Base-by-base conservation (phyloP, 2,797 vertebrate species). In the Peromyscus aztecus region DNA sequence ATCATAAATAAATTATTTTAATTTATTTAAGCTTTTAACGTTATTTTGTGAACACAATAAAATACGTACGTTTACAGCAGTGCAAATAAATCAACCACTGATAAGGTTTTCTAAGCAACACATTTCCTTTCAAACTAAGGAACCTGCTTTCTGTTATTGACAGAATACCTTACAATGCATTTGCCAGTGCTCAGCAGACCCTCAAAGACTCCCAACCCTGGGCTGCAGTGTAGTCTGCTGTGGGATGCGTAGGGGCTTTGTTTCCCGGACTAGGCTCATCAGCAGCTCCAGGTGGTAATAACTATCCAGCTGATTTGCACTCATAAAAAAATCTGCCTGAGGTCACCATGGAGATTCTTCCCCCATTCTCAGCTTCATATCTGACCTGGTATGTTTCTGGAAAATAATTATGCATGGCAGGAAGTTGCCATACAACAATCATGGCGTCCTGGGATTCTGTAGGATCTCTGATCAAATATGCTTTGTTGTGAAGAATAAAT, bases 271-370 rank as follows among this genome's bases (percentile, higher is more conserved):
- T 78, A 97, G 96, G 90, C 97, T 97, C 97, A 96, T 97, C 97
- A 98, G 96, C 91, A 94, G 94, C 0, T 82, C 95, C 97, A 98
- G 97, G 97, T 97, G 97, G 97, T 98, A 88, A 95, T 98, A 97
- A 97, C 98, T 95, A 97, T 81, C 97, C 94, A 92, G 94, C 96
- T 97, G 98, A 98, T 97, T 94, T 83, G 2, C 94, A 92, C 90
- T 31, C 94, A 89, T 89, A 97, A 46, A 73, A 88, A 96, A 95
- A 94, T 82, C 96, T 95, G 94, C 94, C 92, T 92, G 31, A 96
- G 96, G 95, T 97, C 96, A 96, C 97, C 71, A 90, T 34, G 97
- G 98, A 97, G 84, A 86, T 76, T 91, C 90, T 63, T 95, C 91
- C 83, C 91, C 55, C 31, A 76, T 87, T 88, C 92, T 95, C 86